Evolutionary conservation across 2,888 invertebrate genomes (phyloP).

Genomic region (Platypus cylindrus): DNA sequence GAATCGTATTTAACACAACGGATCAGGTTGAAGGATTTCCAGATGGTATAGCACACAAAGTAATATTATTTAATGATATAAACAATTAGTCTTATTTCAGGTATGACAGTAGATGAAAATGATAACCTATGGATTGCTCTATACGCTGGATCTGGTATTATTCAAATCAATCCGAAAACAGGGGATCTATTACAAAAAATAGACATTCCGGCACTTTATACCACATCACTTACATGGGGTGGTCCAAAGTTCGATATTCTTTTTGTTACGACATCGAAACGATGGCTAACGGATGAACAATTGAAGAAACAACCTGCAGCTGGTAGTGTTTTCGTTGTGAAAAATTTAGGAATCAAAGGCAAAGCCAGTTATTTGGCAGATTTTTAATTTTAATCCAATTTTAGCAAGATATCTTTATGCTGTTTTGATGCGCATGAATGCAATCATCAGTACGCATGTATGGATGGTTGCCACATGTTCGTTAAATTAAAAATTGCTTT

Average conservation of each 20-base stretch:
- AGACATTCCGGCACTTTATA: conserved; percentile 39
- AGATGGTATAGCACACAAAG: conserved; percentile 15
- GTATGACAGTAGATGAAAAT: conserved; percentile 63
- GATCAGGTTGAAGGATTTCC: conserved; percentile 13
- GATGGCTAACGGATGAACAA: conserved; percentile 19
- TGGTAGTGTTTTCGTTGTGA: conserved; percentile 33
- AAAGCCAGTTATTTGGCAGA: conserved; percentile 23
- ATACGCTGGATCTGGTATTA: conserved; percentile 48
- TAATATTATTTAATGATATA: not conserved
- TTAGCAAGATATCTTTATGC: too few species aligned
- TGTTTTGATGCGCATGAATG: too few species aligned
- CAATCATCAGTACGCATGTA: too few species aligned
- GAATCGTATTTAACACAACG: conserved; percentile 23
- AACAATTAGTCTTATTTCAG: conserved; percentile 2
- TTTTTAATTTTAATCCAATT: conserved; percentile 17
- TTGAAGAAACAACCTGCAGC: conserved; percentile 32
- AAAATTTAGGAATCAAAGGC: conserved; percentile 24
- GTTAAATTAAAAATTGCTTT: too few species aligned
- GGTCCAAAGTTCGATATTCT: conserved; percentile 44
- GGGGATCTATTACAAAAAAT: conserved; percentile 23
- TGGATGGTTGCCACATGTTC: too few species aligned
- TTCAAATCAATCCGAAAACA: conserved; percentile 32
- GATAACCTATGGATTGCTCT: conserved; percentile 67
- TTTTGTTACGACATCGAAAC: conserved; percentile 44
- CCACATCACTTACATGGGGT: conserved; percentile 51